Percentiles rank a stretch among this genome's conserved stretches.
Evolutionary conservation across 2,888 invertebrate species (phyloP).

Genomic region (Cryptus viduatorius): DNA sequence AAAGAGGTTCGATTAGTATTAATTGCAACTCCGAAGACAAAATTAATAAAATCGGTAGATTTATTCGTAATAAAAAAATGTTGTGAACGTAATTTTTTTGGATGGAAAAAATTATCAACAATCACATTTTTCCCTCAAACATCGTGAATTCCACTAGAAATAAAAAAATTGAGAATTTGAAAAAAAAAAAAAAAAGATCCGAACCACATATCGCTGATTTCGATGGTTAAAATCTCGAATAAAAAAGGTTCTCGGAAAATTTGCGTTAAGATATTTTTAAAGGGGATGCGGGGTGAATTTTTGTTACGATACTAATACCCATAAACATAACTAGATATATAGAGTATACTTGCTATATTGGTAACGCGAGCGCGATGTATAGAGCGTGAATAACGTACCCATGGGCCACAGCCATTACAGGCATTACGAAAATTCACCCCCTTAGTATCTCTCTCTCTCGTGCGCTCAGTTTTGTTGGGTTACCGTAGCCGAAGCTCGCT

Average conservation of each 20-base stretch:
- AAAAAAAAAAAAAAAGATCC: too few relatives aligned
- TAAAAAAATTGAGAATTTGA: too few relatives aligned
- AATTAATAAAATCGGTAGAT: neutral
- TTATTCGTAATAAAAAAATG: neutral
- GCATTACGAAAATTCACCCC: slow-evolving; percentile 81
- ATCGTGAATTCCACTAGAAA: too few relatives aligned
- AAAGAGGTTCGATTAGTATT: neutral
- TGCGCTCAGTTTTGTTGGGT: slow-evolving; percentile 26
- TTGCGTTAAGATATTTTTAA: too few relatives aligned
- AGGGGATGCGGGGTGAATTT: slow-evolving; percentile 71
- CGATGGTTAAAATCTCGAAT: too few relatives aligned
- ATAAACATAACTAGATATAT: slow-evolving; percentile 30
- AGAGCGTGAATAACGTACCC: slow-evolving; percentile 66
- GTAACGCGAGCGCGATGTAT: slow-evolving; percentile 64
- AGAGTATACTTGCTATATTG: slow-evolving; percentile 57
- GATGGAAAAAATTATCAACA: too few relatives aligned
- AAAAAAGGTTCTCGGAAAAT: too few relatives aligned
- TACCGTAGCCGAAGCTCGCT: slow-evolving; percentile 27
- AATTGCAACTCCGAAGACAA: neutral
- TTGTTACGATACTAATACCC: slow-evolving; percentile 69
- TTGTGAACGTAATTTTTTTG: too few relatives aligned
- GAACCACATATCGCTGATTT: too few relatives aligned
- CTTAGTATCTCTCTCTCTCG: slow-evolving; percentile 73
- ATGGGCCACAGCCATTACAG: slow-evolving; percentile 75
- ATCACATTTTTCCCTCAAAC: too few relatives aligned